These are phyloP conservation scores for Calidris pygmaea DNA, from an alignment of 2,113 vertebrate species.

Conservation along the genomic window DNA sequence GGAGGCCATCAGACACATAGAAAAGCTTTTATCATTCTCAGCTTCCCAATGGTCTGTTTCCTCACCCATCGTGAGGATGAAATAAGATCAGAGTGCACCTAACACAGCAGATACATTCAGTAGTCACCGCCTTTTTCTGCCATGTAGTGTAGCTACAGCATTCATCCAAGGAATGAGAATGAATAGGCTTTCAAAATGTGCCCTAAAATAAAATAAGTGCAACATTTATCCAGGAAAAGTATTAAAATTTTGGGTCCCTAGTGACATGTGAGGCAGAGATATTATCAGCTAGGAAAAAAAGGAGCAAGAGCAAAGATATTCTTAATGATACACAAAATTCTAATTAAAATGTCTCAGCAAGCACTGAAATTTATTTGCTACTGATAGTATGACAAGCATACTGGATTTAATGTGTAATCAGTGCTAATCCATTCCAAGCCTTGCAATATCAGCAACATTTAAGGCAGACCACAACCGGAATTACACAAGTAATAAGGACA, in stretches of 20 bases:
- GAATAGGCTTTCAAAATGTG: neutral
- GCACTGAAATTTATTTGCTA: constrained; percentile 12
- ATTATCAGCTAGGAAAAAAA: neutral
- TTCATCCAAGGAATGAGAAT: neutral
- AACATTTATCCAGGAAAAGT: neutral
- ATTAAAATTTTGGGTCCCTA: neutral
- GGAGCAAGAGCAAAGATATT: neutral
- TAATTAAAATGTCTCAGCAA: constrained; percentile 25
- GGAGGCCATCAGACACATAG: neutral
- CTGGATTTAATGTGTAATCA: constrained; percentile 2
- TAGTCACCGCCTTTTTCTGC: neutral
- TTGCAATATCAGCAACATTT: neutral
- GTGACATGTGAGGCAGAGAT: neutral
- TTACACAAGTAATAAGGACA: constrained; percentile 20
- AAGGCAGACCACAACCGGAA: neutral
- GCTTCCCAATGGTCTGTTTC: neutral
- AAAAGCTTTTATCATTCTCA: neutral
- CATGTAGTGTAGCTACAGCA: neutral
- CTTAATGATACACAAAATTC: neutral
- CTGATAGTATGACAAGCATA: neutral
- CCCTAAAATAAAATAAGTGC: neutral
- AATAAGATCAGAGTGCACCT: neutral
- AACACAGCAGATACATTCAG: neutral
- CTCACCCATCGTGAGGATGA: neutral
- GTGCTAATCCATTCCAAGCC: neutral